A percentile compares a stretch with the other conserved stretches of the same genome.
These are phyloP conservation scores for Panthera leo DNA, from an alignment of 2,113 vertebrate species.

Conservation along the genomic window DNA sequence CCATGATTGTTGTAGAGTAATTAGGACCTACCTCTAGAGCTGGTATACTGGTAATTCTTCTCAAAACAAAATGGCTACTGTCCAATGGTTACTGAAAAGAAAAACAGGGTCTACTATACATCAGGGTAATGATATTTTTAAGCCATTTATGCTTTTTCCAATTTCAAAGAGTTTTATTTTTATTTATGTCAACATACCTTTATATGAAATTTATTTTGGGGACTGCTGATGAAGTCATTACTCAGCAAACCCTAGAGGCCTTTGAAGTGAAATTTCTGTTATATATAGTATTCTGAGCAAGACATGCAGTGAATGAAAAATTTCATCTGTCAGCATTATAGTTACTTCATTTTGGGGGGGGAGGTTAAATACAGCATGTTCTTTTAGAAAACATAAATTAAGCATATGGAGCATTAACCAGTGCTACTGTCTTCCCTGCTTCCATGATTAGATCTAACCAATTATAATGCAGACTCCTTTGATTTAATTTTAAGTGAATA, in stretches of 20 bases:
- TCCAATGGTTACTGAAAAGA: neutral
- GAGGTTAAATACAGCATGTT: constrained; percentile 31
- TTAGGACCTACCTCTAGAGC: neutral
- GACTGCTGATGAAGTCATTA: constrained; percentile 72
- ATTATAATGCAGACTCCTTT: constrained; percentile 17
- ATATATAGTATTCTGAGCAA: neutral
- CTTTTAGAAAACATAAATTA: constrained; percentile 40
- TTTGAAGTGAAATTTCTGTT: constrained; percentile 62
- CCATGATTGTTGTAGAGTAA: neutral
- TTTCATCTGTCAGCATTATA: constrained; percentile 54
- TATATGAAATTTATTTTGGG: constrained; percentile 59
- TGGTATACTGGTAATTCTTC: neutral
- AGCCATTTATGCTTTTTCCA: neutral
- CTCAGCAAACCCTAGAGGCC: constrained; percentile 61
- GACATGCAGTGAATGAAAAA: neutral
- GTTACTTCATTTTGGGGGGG: neutral
- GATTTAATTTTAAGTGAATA: constrained; percentile 56
- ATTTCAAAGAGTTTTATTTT: neutral
- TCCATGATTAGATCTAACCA: neutral
- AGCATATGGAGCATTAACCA: constrained; percentile 25
- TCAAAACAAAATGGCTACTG: neutral
- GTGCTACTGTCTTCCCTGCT: neutral
- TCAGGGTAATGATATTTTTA: neutral
- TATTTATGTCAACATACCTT: neutral
- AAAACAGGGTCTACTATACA: neutral